Evolutionary conservation across 2,113 vertebrate species (phyloP), one percentile per base, ranked within the genome.

Genomic region (Tachysurus vachellii): DNA sequence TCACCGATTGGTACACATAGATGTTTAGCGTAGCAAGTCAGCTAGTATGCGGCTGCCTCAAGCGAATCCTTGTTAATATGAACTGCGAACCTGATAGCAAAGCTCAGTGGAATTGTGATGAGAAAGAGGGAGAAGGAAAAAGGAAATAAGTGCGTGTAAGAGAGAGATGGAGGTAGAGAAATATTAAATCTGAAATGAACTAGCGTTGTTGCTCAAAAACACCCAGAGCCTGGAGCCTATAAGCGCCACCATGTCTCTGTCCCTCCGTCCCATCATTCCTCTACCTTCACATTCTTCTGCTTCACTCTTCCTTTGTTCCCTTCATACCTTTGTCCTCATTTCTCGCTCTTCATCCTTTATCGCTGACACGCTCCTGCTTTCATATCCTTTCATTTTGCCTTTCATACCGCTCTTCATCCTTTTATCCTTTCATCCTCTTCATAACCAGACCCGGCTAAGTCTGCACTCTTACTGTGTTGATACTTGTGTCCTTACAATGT

Each of bases 131-230:
- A n/a, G 21, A 77, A n/a, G 13, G 31, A 47, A 56, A 86, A 86
- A 86, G 71, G 71, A 86, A 90, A 88, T 70, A 82, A 70, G 91
- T 88, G 85, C 88, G 57, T 61, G 57, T 44, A 21, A 86, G 73
- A 90, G 54, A 93, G 93, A 93, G 93, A 93, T 90, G 57, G 89
- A 93, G 93, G 91, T 88, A 92, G 91, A 91, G 93, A 93, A 91
- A 94, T 95, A 91, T 93, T 93, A 93, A 94, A 95, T 95, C 93
- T 93, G 92, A 95, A 95, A 95, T 95, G 94, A 9, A 95, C 92
- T 95, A 95, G 95, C 93, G 93, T 94, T 93, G 87, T 94, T 94
- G 94, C 94, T 94, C 93, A 95, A 94, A 94, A 94, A 95, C 94
- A 93, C 92, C 90, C 92, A 94, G 84, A 85, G 95, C 95, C 95